A percentile compares a stretch with the other conserved stretches of the same genome.
Evolutionary conservation across 2,113 vertebrate genomes (phyloP).

Genomic region (Aviceda subcristata): DNA sequence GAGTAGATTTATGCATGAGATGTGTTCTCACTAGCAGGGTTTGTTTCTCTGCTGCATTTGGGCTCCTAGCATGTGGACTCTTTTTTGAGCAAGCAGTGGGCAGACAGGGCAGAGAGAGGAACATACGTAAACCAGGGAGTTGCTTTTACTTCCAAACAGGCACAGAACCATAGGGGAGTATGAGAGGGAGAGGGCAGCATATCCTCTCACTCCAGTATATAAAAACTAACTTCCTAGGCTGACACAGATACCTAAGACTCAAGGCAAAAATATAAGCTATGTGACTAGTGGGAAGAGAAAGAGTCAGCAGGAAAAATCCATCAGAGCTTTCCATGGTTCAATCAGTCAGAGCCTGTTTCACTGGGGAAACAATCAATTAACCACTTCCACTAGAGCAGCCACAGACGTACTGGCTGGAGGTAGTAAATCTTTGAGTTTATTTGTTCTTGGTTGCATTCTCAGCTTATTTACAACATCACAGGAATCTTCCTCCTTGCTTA

Average conservation of each 20-base stretch:
- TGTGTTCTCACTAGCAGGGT: neutral
- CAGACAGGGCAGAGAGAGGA: neutral
- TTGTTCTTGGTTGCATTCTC: neutral
- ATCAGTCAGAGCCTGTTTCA: constrained; percentile 21
- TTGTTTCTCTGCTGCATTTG: neutral
- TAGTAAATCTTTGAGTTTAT: constrained; percentile 27
- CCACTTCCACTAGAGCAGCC: constrained; percentile 28
- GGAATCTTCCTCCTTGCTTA: neutral
- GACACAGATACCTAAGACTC: neutral
- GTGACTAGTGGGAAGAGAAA: constrained; percentile 30
- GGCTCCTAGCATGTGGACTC: neutral
- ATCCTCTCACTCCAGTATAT: neutral
- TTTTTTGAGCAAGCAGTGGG: neutral
- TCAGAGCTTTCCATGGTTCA: constrained; percentile 54
- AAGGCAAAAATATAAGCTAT: constrained; percentile 9
- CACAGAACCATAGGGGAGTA: neutral
- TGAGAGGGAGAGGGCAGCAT: neutral
- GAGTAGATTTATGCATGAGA: neutral
- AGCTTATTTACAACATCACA: constrained; percentile 1
- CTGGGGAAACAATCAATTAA: constrained; percentile 48
- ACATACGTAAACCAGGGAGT: neutral
- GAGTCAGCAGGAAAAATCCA: constrained; percentile 52
- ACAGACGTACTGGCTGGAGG: neutral
- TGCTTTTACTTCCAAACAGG: neutral
- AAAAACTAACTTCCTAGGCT: neutral